phyloP scores from a whole-genome alignment of 2,113 vertebrate genomes.

The Hoplias malabaricus region DNA sequence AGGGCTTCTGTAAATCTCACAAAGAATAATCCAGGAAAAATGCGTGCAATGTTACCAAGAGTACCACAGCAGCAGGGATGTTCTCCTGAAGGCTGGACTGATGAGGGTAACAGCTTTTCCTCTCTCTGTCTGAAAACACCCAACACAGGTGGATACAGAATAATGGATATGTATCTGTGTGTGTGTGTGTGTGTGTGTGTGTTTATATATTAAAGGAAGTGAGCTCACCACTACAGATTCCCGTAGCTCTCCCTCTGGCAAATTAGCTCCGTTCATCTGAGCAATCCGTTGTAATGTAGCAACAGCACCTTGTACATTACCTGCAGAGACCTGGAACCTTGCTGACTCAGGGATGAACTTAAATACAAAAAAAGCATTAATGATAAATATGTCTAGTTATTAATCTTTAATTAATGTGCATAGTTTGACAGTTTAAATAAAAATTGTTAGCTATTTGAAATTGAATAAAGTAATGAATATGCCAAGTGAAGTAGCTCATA shows the following conservation, averaged over 20 bases:
- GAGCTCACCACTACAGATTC: conserved; percentile 74
- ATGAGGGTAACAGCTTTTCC: conserved; percentile 84
- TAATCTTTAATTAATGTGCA: neutral
- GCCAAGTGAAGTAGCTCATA: too few relatives aligned
- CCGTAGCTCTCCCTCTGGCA: conserved; percentile 81
- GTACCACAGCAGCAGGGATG: conserved; percentile 88
- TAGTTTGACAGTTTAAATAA: neutral
- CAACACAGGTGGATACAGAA: neutral
- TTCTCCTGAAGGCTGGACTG: conserved; percentile 77
- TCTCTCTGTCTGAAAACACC: conserved; percentile 72
- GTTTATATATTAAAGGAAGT: neutral
- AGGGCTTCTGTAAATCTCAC: too few relatives aligned
- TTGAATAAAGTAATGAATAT: too few relatives aligned
- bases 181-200: neutral
- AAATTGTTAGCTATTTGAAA: too few relatives aligned
- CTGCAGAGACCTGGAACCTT: conserved; percentile 82
- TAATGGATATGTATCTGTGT: neutral
- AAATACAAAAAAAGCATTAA: neutral
- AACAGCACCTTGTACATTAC: conserved; percentile 75
- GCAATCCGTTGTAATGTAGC: conserved; percentile 81
- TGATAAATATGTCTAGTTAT: neutral
- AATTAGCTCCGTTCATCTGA: conserved; percentile 70
- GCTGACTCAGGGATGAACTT: conserved; percentile 95
- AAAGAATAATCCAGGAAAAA: too few relatives aligned
- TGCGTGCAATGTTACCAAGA: conserved; percentile 80